Base-by-base conservation (phyloP, 35 echinoderm and acorn worm genomes). In the Strongylocentrotus purpuratus region DNA sequence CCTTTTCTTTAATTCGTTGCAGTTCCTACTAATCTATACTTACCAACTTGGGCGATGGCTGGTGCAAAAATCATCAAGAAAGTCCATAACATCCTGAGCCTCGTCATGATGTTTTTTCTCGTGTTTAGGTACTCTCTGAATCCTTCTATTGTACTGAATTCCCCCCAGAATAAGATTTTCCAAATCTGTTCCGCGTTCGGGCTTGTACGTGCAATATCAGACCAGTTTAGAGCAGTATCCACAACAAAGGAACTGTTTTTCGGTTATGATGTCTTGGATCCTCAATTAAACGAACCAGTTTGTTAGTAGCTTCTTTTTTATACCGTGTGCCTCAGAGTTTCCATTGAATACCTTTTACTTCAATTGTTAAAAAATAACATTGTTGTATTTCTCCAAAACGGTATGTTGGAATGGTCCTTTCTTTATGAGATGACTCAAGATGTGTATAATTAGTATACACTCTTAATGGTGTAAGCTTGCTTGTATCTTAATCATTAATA, bases 401-500 rank as follows among this genome's bases (percentile, higher is more conserved):
- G 28, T 78, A 31, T n/a, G 28, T 22, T 78, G 4, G 5, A 70
- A 25, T 78, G 22, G 65, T 78, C 28, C 7, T 22, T 22, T 28
- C 65, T 78, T 28, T 15, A 7, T 78, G 6, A 7, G 65, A 28
- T 78, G 65, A 78, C n/a, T n/a, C n/a, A n/a, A n/a, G n/a, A n/a
- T n/a, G n/a, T n/a, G n/a, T n/a, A n/a, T n/a, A n/a, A n/a, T n/a
- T n/a, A n/a, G n/a, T n/a, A n/a, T n/a, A n/a, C 7, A 78, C 65
- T n/a, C 22, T 78, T 28, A 78, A n/a, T 78, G 28, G 65, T 0
- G 65, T n/a, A 25, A 7, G 28, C 65, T 78, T n/a, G 50, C 50
- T 41, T 41, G 35, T 59, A 78, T 78, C 65, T 78, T 78, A 78
- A 78, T 78, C 65, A 78, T 78, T 78, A 78, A 78, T 78, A 78